Evolutionary conservation across 2,113 vertebrate genomes (phyloP).

Genomic region (Dromas ardeola): DNA sequence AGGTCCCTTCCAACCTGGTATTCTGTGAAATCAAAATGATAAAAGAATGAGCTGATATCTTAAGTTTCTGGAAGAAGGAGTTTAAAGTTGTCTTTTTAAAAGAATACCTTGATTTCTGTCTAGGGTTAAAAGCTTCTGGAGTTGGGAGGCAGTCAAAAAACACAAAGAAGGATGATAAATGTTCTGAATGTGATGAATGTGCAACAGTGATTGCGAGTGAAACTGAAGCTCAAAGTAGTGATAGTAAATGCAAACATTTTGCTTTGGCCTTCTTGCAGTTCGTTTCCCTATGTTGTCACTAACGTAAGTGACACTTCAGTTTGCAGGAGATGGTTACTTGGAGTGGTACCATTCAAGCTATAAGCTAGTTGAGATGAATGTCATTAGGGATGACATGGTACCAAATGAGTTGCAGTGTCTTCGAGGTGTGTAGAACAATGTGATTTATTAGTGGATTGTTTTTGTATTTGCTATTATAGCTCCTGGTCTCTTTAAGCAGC

Average conservation of each 20-base stretch:
- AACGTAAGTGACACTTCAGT: neutral
- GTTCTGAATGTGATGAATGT: neutral
- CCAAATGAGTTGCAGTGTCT: neutral
- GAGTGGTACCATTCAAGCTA: fast-evolving
- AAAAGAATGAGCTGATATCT: neutral
- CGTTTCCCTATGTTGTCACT: neutral
- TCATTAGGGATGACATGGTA: neutral
- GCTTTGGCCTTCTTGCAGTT: neutral
- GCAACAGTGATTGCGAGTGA: neutral
- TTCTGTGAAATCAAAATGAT: neutral
- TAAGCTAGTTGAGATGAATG: neutral
- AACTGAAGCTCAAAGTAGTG: neutral
- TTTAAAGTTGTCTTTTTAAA: neutral
- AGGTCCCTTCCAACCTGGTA: neutral
- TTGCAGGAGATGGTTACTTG: neutral
- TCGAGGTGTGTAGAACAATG: neutral
- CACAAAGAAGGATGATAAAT: neutral
- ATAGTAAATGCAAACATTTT: neutral
- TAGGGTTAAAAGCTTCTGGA: neutral
- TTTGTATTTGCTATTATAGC: conserved; percentile 75
- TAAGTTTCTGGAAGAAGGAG: neutral
- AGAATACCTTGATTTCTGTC: neutral
- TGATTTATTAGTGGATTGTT: conserved; percentile 52
- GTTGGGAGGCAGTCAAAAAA: neutral
- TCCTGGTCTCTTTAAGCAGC: conserved; percentile 83